Conservation (phyloP, 2,113 vertebrate species). For the Psophia crepitans region DNA sequence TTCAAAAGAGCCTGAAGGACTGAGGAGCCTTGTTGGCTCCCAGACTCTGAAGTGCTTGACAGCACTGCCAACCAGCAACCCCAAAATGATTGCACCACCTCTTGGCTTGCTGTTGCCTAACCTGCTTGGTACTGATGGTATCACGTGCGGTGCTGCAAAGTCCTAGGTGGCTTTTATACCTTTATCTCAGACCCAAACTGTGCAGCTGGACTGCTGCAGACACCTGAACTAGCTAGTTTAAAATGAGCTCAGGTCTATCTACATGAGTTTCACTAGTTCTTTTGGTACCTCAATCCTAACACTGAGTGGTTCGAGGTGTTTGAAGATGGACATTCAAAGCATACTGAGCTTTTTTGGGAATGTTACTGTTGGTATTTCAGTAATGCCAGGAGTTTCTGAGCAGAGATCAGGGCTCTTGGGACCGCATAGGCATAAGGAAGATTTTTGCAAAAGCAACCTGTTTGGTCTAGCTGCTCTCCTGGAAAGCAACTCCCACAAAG, state of each 20-base stretch:
- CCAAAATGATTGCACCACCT: background rate
- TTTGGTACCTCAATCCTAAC: background rate
- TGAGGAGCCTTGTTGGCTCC: background rate
- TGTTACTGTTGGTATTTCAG: background rate
- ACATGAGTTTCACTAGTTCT: background rate
- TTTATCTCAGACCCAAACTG: background rate
- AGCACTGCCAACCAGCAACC: background rate
- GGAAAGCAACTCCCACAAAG: background rate
- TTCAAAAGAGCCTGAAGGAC: background rate
- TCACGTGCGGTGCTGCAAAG: no score
- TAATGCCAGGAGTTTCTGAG: background rate
- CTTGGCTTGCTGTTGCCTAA: background rate
- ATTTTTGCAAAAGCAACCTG: background rate
- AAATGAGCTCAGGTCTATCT: background rate
- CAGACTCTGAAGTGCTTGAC: background rate
- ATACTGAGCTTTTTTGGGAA: background rate
- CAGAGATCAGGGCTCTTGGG: background rate
- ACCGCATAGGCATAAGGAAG: background rate
- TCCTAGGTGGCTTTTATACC: background rate
- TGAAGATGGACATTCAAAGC: background rate
- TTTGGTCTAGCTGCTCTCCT: background rate
- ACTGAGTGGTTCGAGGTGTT: background rate
- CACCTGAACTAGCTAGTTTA: background rate
- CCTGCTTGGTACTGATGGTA: background rate
- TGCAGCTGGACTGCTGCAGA: background rate